Evolutionary conservation across 2,113 vertebrate genomes (phyloP), one percentile per base, ranked within the genome.

Genomic region (Chloroceryle aenea): DNA sequence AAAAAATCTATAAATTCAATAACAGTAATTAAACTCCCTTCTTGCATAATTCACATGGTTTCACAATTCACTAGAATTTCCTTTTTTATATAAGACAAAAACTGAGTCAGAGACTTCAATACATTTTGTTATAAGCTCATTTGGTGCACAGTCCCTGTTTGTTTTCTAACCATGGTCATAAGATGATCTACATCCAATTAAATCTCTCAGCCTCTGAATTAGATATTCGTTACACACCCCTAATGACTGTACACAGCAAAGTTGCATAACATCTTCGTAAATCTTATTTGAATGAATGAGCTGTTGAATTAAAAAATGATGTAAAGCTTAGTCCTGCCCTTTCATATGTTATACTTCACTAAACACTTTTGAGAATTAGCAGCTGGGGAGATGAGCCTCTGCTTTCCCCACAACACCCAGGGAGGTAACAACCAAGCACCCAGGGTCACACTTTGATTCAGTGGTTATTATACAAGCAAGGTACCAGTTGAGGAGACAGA

Each of bases 11-110:
- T 63, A 76, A 73, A 94, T 85, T 87, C 91, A 84, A 30, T 63
- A 42, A 59, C 50, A 74, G 55, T 79, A 73, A 85, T 92, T 95
- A 87, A 90, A 90, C n/a, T 74, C 29, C 32, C 43, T 91, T 38
- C 79, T 96, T 96, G 88, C 84, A 38, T 95, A 96, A 97, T 91
- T 88, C 67, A 59, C 21, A 34, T 68, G 62, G 47, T 97, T 96
- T 93, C 95, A 92, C 86, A 96, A 95, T 91, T 90, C 47, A 67
- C n/a, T 52, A 86, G 42, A 34, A 48, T 90, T 96, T 94, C 71
- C 71, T 89, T 50, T 72, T 92, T 93, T 93, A 93, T 83, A 17
- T 79, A 94, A 84, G 84, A 82, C 94, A 94, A 86, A 81, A 74
- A 71, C 64, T 94, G 95, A 96, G 90, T 97, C 95, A 94, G 77